These are phyloP conservation scores for Panulirus ornatus DNA, from an alignment of 1,140 invertebrate species.

Conservation along the genomic window DNA sequence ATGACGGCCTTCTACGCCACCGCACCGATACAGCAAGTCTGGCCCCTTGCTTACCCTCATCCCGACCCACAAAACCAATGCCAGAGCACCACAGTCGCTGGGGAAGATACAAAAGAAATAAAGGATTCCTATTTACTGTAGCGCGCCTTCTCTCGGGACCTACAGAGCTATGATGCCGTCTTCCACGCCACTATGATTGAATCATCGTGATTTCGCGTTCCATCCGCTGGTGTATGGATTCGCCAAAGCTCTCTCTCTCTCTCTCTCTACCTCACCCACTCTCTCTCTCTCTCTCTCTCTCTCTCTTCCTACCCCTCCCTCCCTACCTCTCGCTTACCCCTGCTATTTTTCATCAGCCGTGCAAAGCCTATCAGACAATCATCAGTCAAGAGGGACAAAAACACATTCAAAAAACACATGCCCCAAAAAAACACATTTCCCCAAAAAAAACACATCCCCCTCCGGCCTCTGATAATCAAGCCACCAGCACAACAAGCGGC, in stretches of 20 bases:
- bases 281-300: neutral
- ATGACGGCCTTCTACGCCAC: no score
- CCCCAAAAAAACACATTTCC: constrained; percentile 58
- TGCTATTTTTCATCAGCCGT: constrained; percentile 67
- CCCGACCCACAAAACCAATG: no score
- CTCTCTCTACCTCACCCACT: neutral
- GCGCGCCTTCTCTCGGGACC: no score
- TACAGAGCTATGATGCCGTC: neutral
- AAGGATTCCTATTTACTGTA: no score
- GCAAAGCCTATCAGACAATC: constrained; percentile 69
- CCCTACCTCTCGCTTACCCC: constrained; percentile 39
- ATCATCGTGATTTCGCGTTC: no score
- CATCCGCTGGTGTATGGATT: no score
- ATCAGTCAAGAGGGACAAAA: constrained; percentile 70
- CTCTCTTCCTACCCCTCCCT: neutral
- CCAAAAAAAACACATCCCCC: constrained; percentile 69
- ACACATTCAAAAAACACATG: constrained; percentile 57
- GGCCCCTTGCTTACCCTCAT: no score
- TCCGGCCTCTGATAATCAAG: constrained; percentile 65
- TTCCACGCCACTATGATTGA: neutral
- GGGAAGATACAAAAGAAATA: no score
- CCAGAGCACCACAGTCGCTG: no score
- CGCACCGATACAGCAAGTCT: no score
- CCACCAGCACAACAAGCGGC: constrained; percentile 65
- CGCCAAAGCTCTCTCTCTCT: neutral